Conservation (phyloP, 2,113 vertebrate genomes). For the Phylloscopus trochiloides region DNA sequence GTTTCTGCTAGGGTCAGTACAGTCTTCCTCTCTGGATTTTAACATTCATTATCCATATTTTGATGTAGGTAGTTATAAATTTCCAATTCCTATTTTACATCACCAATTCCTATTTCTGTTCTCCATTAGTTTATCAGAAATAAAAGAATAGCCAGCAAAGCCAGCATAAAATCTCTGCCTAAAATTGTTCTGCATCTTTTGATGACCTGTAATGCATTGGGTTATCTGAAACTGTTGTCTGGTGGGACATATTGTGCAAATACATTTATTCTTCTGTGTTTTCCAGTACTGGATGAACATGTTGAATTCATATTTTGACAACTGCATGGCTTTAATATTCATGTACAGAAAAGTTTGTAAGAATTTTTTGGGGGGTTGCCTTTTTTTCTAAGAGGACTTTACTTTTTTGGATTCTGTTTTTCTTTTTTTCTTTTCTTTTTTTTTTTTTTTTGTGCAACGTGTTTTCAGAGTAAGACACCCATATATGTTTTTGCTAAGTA, state of each 20-base stretch:
- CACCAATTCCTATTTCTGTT: background rate
- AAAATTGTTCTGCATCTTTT: background rate
- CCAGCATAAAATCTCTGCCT: background rate
- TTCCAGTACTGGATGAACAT: background rate
- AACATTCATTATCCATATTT: background rate
- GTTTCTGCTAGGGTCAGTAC: background rate
- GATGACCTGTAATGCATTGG: background rate
- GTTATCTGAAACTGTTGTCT: background rate
- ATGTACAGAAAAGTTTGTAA: background rate
- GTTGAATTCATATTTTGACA: background rate
- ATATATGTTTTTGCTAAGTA: background rate
- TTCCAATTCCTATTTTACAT: background rate
- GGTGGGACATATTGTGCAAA: background rate
- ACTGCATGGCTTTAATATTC: background rate
- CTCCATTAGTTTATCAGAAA: background rate
- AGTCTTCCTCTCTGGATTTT: background rate
- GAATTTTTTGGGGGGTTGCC: accelerated
- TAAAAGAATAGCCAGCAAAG: background rate
- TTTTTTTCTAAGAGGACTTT: accelerated
- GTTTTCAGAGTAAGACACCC: background rate
- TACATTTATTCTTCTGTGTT: background rate
- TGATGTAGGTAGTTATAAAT: background rate
- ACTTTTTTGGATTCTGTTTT: background rate
- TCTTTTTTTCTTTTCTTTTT: no score
- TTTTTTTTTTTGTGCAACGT: accelerated